Evolutionary conservation across 2,888 invertebrate genomes (phyloP).

Genomic region (Pyrocoelia pectoralis): DNA sequence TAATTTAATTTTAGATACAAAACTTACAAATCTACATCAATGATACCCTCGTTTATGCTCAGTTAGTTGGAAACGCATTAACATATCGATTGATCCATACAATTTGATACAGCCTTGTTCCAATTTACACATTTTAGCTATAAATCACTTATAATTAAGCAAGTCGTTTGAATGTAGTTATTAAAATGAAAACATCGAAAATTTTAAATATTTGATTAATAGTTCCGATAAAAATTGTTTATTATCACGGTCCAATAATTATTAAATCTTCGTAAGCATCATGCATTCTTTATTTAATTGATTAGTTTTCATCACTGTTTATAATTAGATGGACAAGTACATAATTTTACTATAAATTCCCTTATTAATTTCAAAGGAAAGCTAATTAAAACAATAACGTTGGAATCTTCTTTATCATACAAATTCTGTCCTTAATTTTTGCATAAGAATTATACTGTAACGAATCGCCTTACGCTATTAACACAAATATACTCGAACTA

Average conservation of each 20-base stretch:
- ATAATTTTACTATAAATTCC: too few relatives aligned
- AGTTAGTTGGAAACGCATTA: too few relatives aligned
- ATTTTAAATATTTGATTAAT: neutral
- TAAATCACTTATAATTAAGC: neutral
- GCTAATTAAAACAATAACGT: too few relatives aligned
- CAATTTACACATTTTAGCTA: neutral
- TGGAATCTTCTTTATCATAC: too few relatives aligned
- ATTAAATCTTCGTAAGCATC: neutral
- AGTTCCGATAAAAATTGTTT: neutral
- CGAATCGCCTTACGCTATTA: too few relatives aligned
- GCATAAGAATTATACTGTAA: too few relatives aligned
- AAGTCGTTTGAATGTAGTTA: neutral
- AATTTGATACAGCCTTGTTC: neutral
- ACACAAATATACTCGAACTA: too few relatives aligned
- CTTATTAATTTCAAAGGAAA: too few relatives aligned
- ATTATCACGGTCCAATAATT: slow-evolving; percentile 1
- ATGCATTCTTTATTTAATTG: neutral
- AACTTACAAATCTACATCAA: too few relatives aligned
- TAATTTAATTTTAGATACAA: too few relatives aligned
- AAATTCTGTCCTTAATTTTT: too few relatives aligned
- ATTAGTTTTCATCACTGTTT: neutral
- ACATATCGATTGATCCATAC: neutral
- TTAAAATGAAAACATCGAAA: neutral
- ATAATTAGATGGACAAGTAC: neutral
- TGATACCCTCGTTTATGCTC: too few relatives aligned